phyloP scores from a whole-genome alignment of 2,797 vertebrate genomes.

The Delichon dasypus region DNA sequence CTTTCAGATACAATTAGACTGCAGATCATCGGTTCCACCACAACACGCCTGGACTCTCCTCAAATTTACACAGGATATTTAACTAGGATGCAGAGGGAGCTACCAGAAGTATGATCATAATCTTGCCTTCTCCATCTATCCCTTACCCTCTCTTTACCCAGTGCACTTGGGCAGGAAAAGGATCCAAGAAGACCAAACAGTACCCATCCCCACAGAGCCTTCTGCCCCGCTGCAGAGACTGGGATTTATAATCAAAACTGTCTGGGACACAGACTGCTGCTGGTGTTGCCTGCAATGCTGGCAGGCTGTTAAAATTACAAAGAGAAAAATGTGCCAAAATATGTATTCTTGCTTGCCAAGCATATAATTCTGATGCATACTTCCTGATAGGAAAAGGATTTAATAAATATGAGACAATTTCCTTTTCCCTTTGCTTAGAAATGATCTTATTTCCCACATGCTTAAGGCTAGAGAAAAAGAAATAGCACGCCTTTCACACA shows the following conservation, averaged over 20 bases:
- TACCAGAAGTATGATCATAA: neutral
- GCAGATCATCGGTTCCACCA: neutral
- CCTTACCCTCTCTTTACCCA: neutral
- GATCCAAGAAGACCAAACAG: neutral
- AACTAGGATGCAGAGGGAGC: neutral
- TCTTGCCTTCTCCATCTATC: neutral
- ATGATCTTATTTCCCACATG: slow-evolving; percentile 33
- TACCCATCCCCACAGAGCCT: neutral
- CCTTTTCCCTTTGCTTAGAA: slow-evolving; percentile 43
- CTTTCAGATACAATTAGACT: slow-evolving; percentile 40
- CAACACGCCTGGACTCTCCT: neutral
- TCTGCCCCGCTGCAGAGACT: neutral
- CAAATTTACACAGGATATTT: neutral
- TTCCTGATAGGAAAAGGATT: slow-evolving; percentile 65
- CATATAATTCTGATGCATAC: slow-evolving; percentile 57
- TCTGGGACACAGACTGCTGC: slow-evolving; percentile 41
- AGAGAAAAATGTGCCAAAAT: slow-evolving; percentile 50
- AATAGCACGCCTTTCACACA: neutral
- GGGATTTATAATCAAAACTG: slow-evolving; percentile 60
- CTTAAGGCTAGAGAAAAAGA: slow-evolving; percentile 10
- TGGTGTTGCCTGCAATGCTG: slow-evolving; percentile 39
- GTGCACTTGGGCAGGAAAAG: neutral
- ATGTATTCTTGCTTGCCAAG: slow-evolving; percentile 47
- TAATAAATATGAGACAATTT: slow-evolving; percentile 64
- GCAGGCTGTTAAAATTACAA: slow-evolving; percentile 39